A percentile compares a stretch with the other conserved stretches of the same genome.
These are phyloP conservation scores for Alexandromys oeconomus DNA, from an alignment of 2,797 vertebrate genomes.

Conservation along the genomic window DNA sequence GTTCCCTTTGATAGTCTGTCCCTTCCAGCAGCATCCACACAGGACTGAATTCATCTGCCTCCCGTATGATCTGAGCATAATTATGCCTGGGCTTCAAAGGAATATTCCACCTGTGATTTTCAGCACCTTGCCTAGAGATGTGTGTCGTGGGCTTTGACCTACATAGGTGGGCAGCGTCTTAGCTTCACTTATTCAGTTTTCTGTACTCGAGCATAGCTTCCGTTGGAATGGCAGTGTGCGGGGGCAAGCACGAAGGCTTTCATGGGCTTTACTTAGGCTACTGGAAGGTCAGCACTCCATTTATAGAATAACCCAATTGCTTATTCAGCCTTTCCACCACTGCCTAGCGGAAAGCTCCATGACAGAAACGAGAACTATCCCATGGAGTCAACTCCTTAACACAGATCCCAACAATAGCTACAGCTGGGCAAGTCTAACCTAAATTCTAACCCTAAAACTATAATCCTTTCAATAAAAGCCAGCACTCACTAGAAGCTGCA, in stretches of 20 bases:
- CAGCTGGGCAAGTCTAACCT: not conserved
- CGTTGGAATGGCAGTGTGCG: not conserved
- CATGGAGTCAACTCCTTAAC: not conserved
- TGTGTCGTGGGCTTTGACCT: not conserved
- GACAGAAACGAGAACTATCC: not conserved
- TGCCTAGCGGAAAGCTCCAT: not conserved
- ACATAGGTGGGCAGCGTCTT: not conserved
- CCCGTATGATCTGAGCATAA: not conserved
- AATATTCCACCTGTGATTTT: not conserved
- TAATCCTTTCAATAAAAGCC: not conserved
- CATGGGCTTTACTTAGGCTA: not conserved
- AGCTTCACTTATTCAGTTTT: not conserved
- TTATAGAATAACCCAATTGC: not conserved
- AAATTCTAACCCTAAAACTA: slow-evolving; percentile 43
- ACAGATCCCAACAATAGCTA: not conserved
- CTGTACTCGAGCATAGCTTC: not conserved
- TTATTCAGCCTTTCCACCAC: not conserved
- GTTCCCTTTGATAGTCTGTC: not conserved
- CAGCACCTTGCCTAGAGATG: not conserved
- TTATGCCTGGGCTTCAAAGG: not conserved
- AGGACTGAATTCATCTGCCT: not conserved
- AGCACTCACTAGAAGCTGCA: not conserved
- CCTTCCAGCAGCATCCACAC: not conserved
- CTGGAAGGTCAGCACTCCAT: not conserved
- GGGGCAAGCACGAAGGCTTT: not conserved